Base-by-base conservation (phyloP, 1,140 invertebrate genomes). In the Mya arenaria region DNA sequence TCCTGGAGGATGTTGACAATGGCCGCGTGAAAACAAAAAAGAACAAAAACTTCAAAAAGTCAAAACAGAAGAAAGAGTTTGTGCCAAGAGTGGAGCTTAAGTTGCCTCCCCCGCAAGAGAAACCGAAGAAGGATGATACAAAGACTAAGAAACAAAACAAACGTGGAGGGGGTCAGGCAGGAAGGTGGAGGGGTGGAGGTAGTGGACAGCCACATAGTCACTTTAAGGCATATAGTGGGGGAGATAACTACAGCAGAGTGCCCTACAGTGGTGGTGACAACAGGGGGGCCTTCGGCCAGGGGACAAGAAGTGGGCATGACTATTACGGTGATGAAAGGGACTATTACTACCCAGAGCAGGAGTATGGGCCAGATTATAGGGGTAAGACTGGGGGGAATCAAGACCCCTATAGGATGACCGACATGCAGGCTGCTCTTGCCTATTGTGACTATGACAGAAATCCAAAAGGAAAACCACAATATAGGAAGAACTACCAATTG, bases 1-100 rank as follows among this genome's bases (percentile, higher is more conserved):
- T 85, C 60, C 32, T 82, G 13, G 83, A 80, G 25, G 74, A 77
- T 62, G 71, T 86, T 6, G 44, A 68, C 4, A 77, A 83, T 71
- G 66, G 66, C n/a, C 66, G 23, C 48, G 56, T 60, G 13, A 80
- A 69, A 60, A 52, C 28, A 30, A 69, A 62, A 71, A 80, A 62
- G 56, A 69, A 62, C 30, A 80, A 80, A 37, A n/a, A n/a, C 48
- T 52, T 52, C 25, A 71, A 69, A 30, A 71, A 71, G n/a, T 63
- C 39, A 62, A 2, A 6, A 8, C n/a, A 34, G n/a, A n/a, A 28
- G 13, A 71, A 71, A 32, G 39, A 10, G 30, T 80, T 80, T 80
- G 37, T 58, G 41, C 77, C 66, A 71, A 71, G n/a, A 36, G 77
- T 80, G 1, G 28, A 80, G 36, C 37, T 80, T 41, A 41, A 71